Evolutionary conservation across 2,888 invertebrate genomes (phyloP).

Genomic region (Napeogenes sylphis): DNA sequence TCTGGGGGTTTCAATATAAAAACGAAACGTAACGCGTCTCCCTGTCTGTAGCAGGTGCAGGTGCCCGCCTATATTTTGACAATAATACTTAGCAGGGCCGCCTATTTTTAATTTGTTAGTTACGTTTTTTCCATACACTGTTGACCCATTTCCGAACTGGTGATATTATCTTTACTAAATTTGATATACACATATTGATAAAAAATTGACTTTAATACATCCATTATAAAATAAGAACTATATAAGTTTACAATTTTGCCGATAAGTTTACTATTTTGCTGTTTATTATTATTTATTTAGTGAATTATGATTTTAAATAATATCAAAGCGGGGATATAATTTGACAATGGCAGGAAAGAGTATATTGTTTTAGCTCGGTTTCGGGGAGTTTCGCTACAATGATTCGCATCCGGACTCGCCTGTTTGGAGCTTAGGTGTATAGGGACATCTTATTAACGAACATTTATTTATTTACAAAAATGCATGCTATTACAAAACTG

Average conservation of each 20-base stretch:
- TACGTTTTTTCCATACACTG: constrained; percentile 53
- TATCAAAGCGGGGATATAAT: constrained; percentile 16
- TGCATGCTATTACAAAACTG: too few species aligned
- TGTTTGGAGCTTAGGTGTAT: constrained; percentile 22
- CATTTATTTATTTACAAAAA: too few species aligned
- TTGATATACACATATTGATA: constrained; percentile 49
- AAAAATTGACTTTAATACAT: constrained; percentile 31
- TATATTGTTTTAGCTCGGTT: constrained; percentile 68
- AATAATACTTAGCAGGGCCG: constrained; percentile 74
- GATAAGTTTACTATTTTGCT: background rate
- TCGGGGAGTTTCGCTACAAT: constrained; percentile 77
- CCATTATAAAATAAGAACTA: constrained; percentile 11
- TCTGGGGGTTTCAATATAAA: constrained; percentile 12
- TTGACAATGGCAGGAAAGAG: constrained; percentile 72
- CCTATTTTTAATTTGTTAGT: constrained; percentile 65
- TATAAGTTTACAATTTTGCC: background rate
- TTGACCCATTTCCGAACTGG: constrained; percentile 64
- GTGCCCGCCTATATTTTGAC: constrained; percentile 74
- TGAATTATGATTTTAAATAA: constrained; percentile 34
- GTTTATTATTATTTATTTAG: background rate
- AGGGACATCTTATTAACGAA: too few species aligned
- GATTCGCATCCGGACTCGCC: constrained; percentile 69
- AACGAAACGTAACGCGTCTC: constrained; percentile 54
- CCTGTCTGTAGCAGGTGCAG: constrained; percentile 60
- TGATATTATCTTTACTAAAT: constrained; percentile 54